Conservation (phyloP, 2,113 vertebrate species). For the Zosterops japonicus region DNA sequence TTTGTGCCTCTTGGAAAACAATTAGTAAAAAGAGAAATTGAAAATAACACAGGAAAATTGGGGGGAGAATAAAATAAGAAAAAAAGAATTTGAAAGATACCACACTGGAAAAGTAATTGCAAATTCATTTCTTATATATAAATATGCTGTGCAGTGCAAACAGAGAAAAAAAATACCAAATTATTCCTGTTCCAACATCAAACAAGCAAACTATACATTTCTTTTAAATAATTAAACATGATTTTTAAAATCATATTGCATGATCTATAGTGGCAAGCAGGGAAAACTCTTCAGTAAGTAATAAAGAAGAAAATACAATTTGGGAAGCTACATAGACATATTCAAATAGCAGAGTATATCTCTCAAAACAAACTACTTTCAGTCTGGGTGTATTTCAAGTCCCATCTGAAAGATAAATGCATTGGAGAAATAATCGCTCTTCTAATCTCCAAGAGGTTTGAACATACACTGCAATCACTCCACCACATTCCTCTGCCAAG, state of each 20-base stretch:
- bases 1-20: neutral
- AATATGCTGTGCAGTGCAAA: neutral
- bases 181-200: neutral
- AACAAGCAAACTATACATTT: neutral
- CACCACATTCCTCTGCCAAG: neutral
- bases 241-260: neutral
- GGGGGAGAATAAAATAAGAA: neutral
- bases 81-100: neutral
- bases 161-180: neutral
- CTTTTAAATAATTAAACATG: neutral
- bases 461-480: neutral
- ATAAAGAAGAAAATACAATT: neutral
- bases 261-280: neutral
- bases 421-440: neutral
- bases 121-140: neutral
- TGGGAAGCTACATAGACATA: neutral
- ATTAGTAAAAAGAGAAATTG: neutral
- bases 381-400: neutral
- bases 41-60: neutral
- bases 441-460: neutral
- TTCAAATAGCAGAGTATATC: neutral
- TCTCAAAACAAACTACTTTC: slow-evolving; percentile 8
- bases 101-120: neutral
- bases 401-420: neutral
- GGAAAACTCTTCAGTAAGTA: neutral